Conservation (phyloP, 1,140 invertebrate genomes). For the Drosophila rhopaloa region DNA sequence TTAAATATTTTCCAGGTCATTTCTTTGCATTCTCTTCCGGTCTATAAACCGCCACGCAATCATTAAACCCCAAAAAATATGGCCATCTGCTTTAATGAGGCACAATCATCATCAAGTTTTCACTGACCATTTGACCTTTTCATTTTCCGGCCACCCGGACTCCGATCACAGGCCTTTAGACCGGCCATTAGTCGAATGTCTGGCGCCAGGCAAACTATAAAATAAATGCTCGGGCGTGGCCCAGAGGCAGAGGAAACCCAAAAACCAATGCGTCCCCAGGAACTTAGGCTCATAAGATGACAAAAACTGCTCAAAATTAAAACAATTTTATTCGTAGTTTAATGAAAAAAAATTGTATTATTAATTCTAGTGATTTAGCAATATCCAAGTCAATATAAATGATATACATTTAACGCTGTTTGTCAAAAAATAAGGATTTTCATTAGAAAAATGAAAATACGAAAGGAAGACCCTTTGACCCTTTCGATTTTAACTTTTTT, state of each 20-base stretch:
- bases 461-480: too few relatives aligned
- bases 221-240: conserved; percentile 70
- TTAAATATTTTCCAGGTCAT: conserved; percentile 37
- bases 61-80: conserved; percentile 44
- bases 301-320: neutral
- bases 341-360: too few relatives aligned
- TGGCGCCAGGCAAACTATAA: conserved; percentile 74
- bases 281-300: neutral
- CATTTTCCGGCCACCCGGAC: conserved; percentile 23
- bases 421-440: too few relatives aligned
- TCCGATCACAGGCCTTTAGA: conserved; percentile 32
- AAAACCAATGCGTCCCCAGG: conserved; percentile 12
- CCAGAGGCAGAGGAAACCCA: conserved; percentile 25
- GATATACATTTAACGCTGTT: too few relatives aligned
- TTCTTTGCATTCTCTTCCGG: conserved; percentile 24
- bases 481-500: too few relatives aligned
- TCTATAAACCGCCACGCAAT: conserved; percentile 24
- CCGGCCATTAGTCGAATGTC: conserved; percentile 64
- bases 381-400: too few relatives aligned
- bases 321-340: too few relatives aligned
- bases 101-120: conserved; percentile 50
- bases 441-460: too few relatives aligned
- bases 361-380: too few relatives aligned
- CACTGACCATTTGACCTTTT: conserved; percentile 73
- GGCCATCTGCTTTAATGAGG: conserved; percentile 49